Evolutionary conservation across 2,113 vertebrate species (phyloP).

Genomic region (Platichthys stellatus): DNA sequence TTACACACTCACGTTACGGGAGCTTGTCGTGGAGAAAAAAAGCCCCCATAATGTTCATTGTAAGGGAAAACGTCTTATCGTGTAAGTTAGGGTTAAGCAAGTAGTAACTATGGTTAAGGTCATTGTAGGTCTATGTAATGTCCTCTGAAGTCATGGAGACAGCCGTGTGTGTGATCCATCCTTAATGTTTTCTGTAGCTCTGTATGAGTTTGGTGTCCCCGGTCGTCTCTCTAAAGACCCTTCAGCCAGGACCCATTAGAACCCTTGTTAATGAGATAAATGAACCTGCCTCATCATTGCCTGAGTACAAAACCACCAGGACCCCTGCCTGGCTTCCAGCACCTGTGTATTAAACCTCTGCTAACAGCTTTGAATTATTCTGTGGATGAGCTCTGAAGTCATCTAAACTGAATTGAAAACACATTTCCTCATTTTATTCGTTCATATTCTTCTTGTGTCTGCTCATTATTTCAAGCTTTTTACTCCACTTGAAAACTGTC

Average conservation of each 20-base stretch:
- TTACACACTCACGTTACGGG: too few species aligned
- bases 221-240: constrained; percentile 52
- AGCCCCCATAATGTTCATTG: too few species aligned
- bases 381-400: too few species aligned
- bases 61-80: too few species aligned
- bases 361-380: background rate
- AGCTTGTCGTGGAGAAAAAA: too few species aligned
- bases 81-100: too few species aligned
- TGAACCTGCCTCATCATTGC: constrained; percentile 21
- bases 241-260: constrained; percentile 32
- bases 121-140: too few species aligned
- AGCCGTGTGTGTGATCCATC: background rate
- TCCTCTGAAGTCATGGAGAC: background rate
- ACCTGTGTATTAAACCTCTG: background rate
- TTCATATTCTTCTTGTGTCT: background rate
- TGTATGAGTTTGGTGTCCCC: constrained; percentile 30
- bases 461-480: background rate
- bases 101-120: too few species aligned
- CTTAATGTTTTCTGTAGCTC: background rate
- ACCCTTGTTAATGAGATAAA: constrained; percentile 58
- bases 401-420: too few species aligned
- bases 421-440: background rate
- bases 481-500: background rate
- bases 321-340: constrained; percentile 1
- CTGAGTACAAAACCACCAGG: background rate